Base-by-base conservation (phyloP, 1,140 invertebrate genomes). In the Brachystomella parvula region DNA sequence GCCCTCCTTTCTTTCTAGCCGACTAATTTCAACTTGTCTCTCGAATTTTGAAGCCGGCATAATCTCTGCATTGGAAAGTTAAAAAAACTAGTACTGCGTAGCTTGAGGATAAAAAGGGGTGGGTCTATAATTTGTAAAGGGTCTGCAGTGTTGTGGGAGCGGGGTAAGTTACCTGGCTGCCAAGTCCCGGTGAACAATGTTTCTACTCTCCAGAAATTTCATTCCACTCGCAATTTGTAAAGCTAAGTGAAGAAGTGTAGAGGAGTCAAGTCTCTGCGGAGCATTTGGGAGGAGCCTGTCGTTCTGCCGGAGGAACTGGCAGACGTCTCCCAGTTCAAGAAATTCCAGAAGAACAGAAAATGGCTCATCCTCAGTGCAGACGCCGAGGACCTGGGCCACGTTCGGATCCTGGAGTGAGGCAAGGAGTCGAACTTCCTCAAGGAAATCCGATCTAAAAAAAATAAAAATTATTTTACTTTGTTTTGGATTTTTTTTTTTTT, bases 271-370 rank as follows among this genome's bases (percentile, higher is more conserved):
- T 65, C 70, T 70, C 47, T 68, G 67, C 1, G 66, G 49, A 28
- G 71, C 66, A 59, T 62, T 73, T 2, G 71, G 71, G 26, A 73
- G 61, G 6, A 73, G 63, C 31, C 68, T 66, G 56, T 73, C 71
- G 69, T 73, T 73, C 83, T 53, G 82, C 82, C 73, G 84, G 15
- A 94, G 81, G 76, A 92, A 94, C 76, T 93, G 89, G 77, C 89
- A 89, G 49, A 96, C 83, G 79, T 96, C 92, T 6, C 92, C 92
- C 70, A 90, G 85, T 74, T 92, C 90, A 74, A 92, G 82, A 79
- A 94, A 95, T 77, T 96, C 93, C 74, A 95, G 86, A 1, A 95
- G 84, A 68, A 94, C 90, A 74, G 89, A 92, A 21, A 88, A 80
- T 0, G 90, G 91, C 70, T 91, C 88, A 63, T 90, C 88, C 47